Evolutionary conservation across 1,140 invertebrate species (phyloP), one percentile per base, ranked within the genome.

Genomic region (Diorhabda sublineata): DNA sequence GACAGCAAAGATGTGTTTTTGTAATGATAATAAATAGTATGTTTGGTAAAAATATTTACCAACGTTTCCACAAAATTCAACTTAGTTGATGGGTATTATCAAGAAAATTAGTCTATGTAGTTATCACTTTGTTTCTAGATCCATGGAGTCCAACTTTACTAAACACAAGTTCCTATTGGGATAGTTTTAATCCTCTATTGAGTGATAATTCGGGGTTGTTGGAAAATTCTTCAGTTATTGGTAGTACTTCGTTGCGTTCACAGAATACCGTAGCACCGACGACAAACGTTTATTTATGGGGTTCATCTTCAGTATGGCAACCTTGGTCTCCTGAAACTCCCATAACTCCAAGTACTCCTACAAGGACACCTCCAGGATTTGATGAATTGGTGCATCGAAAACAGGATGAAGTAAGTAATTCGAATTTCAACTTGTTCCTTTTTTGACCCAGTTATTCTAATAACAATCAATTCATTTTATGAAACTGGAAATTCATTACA

Each of bases 211-310:
- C n/a, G 58, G 5, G 4, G 45, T 11, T 64, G 41, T 45, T 57
- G 6, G 64, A 58, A n/a, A 71, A 57, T 43, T 3, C 11, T 8
- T 56, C 62, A 52, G 56, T 59, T 70, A 52, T 62, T 52, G 68
- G 73, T 3, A 41, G 69, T 7, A 63, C 64, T 57, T 52, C 42
- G 43, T 52, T 52, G 47, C 47, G 6, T 8, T 58, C 71, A 71
- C 73, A 63, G 43, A 70, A 79, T 71, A 45, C 79, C 80, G 80
- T 73, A 79, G 79, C 5, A 81, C 80, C 66, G 77, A 79, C 71
- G 80, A 80, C 62, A 77, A 79, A 59, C 78, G 80, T n/a, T 82
- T 80, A 78, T 69, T 68, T 78, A 26, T 81, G 78, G 78, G 78
- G 78, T 45, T 79, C 78, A 4, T 76, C 77, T 42, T 56, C 76